Evolutionary conservation across 2,797 vertebrate species (phyloP).

Genomic region (Coregonus ussuriensis): DNA sequence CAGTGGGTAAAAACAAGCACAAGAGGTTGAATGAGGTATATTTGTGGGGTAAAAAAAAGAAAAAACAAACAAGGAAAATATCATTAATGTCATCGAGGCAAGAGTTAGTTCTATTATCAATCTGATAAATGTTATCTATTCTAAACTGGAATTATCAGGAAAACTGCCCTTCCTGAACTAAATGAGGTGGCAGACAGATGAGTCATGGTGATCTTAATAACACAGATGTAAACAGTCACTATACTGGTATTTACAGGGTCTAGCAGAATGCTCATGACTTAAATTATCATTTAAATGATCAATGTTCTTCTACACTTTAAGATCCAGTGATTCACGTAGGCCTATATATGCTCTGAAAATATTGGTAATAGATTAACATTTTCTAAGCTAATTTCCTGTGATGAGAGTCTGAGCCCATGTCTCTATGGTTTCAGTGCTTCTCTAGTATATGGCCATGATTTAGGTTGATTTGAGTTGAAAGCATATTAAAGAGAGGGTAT

Average conservation of each 20-base stretch:
- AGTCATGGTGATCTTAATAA: background rate
- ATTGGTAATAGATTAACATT: no score
- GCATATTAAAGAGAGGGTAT: no score
- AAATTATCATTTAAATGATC: no score
- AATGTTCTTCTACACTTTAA: no score
- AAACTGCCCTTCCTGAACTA: background rate
- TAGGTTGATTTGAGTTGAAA: no score
- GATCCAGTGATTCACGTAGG: no score
- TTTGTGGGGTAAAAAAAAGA: conserved; percentile 12
- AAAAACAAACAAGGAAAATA: conserved; percentile 19
- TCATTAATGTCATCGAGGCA: conserved; percentile 26
- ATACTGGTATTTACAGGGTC: background rate
- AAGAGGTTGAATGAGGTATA: conserved; percentile 3
- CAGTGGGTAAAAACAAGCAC: background rate
- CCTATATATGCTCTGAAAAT: no score
- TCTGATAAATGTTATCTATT: background rate
- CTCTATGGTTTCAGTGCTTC: no score
- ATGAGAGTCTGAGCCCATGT: no score
- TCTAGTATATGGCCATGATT: no score
- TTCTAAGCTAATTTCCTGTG: no score
- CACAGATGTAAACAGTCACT: background rate
- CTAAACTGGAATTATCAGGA: background rate
- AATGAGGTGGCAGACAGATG: background rate
- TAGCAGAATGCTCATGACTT: background rate
- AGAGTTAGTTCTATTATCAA: background rate